phyloP scores from a whole-genome alignment of 1,140 invertebrate genomes.

The Neodiprion virginianus region DNA sequence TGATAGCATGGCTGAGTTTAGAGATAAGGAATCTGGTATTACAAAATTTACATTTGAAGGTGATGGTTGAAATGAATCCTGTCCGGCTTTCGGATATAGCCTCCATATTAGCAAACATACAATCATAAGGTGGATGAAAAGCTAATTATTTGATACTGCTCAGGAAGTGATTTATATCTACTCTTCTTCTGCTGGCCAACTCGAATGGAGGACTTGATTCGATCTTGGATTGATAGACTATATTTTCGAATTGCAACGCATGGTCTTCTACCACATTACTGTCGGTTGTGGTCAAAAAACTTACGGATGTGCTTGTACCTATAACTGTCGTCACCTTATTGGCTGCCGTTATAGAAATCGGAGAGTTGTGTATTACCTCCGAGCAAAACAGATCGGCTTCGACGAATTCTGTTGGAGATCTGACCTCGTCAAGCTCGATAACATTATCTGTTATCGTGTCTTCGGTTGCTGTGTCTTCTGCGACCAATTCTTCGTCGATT shows the following conservation, averaged over 20 bases:
- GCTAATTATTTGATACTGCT: conserved; percentile 12
- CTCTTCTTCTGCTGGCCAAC: conserved; percentile 21
- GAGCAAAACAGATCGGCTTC: neutral
- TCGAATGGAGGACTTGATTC: neutral
- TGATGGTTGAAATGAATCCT: conserved; percentile 17
- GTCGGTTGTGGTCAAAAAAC: neutral
- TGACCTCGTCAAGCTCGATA: neutral
- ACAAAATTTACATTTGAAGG: conserved; percentile 28
- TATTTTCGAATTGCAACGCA: neutral
- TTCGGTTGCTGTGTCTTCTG: neutral
- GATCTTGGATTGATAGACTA: neutral
- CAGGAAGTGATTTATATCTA: conserved; percentile 26
- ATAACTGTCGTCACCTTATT: neutral
- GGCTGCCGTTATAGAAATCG: neutral
- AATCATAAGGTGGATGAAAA: conserved; percentile 9
- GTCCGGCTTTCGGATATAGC: conserved; percentile 14
- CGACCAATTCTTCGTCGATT: neutral
- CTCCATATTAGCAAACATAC: conserved; percentile 8
- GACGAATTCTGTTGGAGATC: neutral
- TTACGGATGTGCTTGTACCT: neutral
- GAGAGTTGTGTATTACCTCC: conserved; percentile 1
- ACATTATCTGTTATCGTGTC: conserved; percentile 3
- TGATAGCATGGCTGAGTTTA: conserved; percentile 22
- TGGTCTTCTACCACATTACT: neutral
- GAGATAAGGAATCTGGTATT: neutral